Conservation (phyloP, 2,888 invertebrate species). For the Hydrotaea cyrtoneurina region DNA sequence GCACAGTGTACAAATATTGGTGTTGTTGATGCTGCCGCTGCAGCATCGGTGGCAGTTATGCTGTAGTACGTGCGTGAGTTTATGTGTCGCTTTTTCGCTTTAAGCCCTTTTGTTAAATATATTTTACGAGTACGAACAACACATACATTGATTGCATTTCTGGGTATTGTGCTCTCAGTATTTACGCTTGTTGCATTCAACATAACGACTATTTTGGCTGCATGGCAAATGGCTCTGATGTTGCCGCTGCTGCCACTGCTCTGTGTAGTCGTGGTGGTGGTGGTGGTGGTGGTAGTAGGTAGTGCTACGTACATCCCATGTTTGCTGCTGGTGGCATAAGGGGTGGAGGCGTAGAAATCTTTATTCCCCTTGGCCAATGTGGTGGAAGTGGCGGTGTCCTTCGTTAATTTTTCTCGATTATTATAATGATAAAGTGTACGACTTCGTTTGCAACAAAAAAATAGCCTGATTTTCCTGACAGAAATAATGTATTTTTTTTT, state of each 20-base stretch:
- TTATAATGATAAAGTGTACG: conserved; percentile 41
- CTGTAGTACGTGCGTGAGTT: not conserved
- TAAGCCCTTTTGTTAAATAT: conserved; percentile 32
- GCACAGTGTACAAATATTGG: not conserved
- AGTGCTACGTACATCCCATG: no score
- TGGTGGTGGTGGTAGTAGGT: conserved; percentile 9
- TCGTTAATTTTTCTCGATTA: conserved; percentile 50
- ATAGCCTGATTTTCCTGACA: conserved; percentile 33
- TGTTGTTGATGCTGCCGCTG: not conserved
- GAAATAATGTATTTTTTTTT: conserved; percentile 39
- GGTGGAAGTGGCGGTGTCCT: conserved; percentile 31
- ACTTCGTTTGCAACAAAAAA: not conserved
- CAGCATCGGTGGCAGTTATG: not conserved
- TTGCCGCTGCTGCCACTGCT: not conserved
- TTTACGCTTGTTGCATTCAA: conserved; percentile 47
- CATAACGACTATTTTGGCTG: conserved; percentile 21
- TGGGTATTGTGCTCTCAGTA: conserved; percentile 7
- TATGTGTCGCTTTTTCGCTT: conserved; percentile 21
- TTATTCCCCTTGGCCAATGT: conserved; percentile 27
- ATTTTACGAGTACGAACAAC: conserved; percentile 26
- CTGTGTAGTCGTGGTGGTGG: not conserved
- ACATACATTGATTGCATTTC: conserved; percentile 36
- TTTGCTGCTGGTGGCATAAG: not conserved
- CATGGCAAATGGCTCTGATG: not conserved
- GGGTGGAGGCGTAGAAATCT: not conserved